Base-by-base conservation (phyloP, 2,888 invertebrate genomes). In the Rapana venosa region DNA sequence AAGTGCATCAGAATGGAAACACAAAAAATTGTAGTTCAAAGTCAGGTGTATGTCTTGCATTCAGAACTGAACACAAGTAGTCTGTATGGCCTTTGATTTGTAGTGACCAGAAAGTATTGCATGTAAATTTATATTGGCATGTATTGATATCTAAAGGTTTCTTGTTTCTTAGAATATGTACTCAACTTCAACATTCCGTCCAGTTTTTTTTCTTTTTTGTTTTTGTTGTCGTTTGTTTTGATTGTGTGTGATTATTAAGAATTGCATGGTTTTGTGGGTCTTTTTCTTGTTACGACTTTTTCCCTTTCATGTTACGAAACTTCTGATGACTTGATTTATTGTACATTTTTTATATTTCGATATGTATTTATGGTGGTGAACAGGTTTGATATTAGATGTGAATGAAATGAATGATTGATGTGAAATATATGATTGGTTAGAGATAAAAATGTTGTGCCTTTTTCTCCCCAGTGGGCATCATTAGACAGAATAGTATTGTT, bases 141-240 rank as follows among this genome's bases (percentile, higher is more conserved):
- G 17, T 74, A n/a, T 74, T n/a, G 22, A 11, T n/a, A 22, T 8
- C 11, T n/a, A 22, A n/a, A 22, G 0, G 1, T 22, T 83, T n/a
- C 35, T 35, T 83, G 35, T 83, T 22, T 47, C 8, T 35, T 22
- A 11, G 5, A 36, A 22, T 35, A 11, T 35, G 35, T 83, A 58
- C 79, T 20, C 79, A 79, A 22, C 79, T 35, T 79, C 35, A 35
- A 79, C 79, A 79, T 79, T 79, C 79, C 79, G 79, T 79, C 79
- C 79, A 79, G 35, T 35, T 79, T 79, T 17, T 20, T 1, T 17
- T 79, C 15, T 35, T 35, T 66, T 47, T 47, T 47, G 47, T 47
- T 47, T 2, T 47, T 47, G 47, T 47, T 47, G 47, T 47, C 8
- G 47, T 74, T 74, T 30, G n/a, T n/a, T n/a, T 74, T 74, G 11